Base-by-base conservation (phyloP, 1,140 invertebrate species). In the Uloborus diversus region DNA sequence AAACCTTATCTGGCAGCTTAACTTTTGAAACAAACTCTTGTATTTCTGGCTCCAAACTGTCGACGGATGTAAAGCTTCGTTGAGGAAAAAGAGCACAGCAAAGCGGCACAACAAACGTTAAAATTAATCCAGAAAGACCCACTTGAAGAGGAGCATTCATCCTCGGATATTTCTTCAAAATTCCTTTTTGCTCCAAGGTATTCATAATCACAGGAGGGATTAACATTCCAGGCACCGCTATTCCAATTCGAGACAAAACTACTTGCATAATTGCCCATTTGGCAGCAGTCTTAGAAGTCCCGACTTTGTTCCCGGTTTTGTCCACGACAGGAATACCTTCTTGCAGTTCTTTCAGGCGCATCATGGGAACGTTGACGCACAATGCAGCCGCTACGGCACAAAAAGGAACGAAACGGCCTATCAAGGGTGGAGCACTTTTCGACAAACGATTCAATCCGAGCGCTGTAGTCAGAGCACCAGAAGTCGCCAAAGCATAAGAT, bases 351-450 rank as follows among this genome's bases (percentile, higher is more conserved):
- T 93, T 94, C 86, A 94, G 93, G 84, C 97, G 91, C 97, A 99
- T 99, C 80, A 98, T 88, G 1, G 97, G 97, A 89, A 99, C 98
- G 88, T 99, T 99, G 59, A 97, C 94, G 87, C 94, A 98, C 88
- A 99, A 99, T n/a, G 97, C 96, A 2, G 96, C 94, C 30, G 96
- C 96, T 3, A 99, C 97, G 37, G 97, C 96, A 17, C 92, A 93
- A 87, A 99, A 99, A 11, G 98, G 98, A 5, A 99, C 97, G 87
- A 97, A 96, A 53, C 92, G 86, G 70, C 90, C 89, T 68, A 91
- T 81, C 23, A 92, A 78, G 68, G 91, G 88, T 13, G 90, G 89
- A 73, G 85, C 87, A 84, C 91, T 91, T 86, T 90, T 90, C 23
- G 91, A 90, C 62, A 91, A 81, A 82, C 87, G 89, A 82, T 93